Percentiles rank a stretch among this genome's conserved stretches.
Evolutionary conservation across 1,140 invertebrate genomes (phyloP).

Genomic region (Zaprionus gabonicus): DNA sequence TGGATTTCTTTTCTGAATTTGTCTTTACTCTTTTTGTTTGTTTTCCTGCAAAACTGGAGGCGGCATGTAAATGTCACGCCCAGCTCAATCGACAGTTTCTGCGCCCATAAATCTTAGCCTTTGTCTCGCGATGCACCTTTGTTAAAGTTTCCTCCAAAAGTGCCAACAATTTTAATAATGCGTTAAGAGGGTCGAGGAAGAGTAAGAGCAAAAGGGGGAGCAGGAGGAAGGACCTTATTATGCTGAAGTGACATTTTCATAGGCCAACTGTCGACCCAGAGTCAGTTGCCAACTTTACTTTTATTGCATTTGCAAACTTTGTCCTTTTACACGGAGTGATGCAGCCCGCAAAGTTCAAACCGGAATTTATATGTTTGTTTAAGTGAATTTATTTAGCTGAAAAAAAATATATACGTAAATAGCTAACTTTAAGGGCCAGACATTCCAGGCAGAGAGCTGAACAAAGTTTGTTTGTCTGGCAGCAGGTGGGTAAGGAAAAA

Average conservation of each 20-base stretch:
- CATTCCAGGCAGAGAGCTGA: constrained; percentile 22
- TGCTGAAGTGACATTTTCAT: constrained; percentile 68
- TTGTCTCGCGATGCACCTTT: constrained; percentile 65
- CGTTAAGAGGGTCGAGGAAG: background rate
- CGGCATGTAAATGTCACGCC: constrained; percentile 51
- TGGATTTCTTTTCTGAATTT: too few relatives aligned
- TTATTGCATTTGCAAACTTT: constrained; percentile 81
- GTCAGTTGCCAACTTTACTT: constrained; percentile 70
- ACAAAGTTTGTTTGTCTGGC: constrained; percentile 20
- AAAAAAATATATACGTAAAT: constrained; percentile 3
- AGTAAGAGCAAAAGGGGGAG: background rate
- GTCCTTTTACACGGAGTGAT: constrained; percentile 53
- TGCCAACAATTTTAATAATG: constrained; percentile 62
- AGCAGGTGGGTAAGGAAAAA: constrained; percentile 11
- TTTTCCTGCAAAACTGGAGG: background rate
- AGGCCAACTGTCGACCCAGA: constrained; percentile 12
- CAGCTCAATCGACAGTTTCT: constrained; percentile 38
- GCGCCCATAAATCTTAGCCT: constrained; percentile 57
- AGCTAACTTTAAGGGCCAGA: constrained; percentile 16
- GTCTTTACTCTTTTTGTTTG: background rate
- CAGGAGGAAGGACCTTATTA: constrained; percentile 54
- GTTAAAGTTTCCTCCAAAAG: constrained; percentile 43
- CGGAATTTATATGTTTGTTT: constrained; percentile 62
- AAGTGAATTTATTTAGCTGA: constrained; percentile 5
- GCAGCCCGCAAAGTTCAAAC: constrained; percentile 60